Evolutionary conservation across 1,140 invertebrate genomes (phyloP), one percentile per base, ranked within the genome.

Genomic region (Leptinotarsa undecemlineata): DNA sequence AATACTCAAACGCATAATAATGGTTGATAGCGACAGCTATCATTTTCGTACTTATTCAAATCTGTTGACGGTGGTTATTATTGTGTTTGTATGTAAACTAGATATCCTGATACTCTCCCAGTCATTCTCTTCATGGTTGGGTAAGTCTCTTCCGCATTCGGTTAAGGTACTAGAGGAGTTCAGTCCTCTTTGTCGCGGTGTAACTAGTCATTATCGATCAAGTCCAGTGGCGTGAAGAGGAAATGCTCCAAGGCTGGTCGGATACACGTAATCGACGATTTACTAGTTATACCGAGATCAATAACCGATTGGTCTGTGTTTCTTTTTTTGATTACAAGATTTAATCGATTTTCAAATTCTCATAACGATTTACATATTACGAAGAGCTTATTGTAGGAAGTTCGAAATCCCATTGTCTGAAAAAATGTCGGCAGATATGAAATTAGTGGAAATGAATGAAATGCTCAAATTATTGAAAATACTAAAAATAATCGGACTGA

Each of bases 161-260:
- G 51, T 57, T 57, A 14, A 57, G n/a, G 51, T 8, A 57, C 51
- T 57, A 13, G 51, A 57, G 51, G n/a, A 57, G 51, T 57, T 57
- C 51, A 57, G 51, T 57, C 51, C 51, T 57, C 51, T 57, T 17
- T 57, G 51, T 19, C 15, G 51, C n/a, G 51, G 17, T 57, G n/a
- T 57, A 57, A 57, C 51, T 57, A 57, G 51, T 57, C 51, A 57
- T 57, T 57, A 57, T 57, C 51, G 51, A 57, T 57, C 51, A 57
- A 57, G 15, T 57, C 51, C 51, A 57, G 17, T 57, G 51, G 51
- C 51, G 51, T n/a, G 51, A 57, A 57, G 51, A 57, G 51, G 51
- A 57, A 57, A 57, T 57, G n/a, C 51, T 57, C n/a, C 51, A 19
- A 57, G 17, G 51, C 51, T 57, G 4, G 14, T 57, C 51, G 51